Evolutionary conservation across 2,797 vertebrate genomes (phyloP).

Genomic region (Peromyscus melanophrys): DNA sequence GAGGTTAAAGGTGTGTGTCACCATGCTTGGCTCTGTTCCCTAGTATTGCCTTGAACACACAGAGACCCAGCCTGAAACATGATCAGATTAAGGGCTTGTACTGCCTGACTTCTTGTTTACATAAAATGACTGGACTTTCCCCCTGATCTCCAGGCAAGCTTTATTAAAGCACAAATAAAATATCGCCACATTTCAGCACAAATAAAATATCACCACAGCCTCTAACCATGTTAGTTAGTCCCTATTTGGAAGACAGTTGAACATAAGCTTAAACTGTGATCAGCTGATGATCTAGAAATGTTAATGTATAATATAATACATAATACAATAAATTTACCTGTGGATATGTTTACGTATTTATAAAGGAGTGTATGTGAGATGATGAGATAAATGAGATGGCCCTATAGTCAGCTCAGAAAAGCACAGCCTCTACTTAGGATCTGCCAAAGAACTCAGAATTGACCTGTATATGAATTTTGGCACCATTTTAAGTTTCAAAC

Average conservation of each 20-base stretch:
- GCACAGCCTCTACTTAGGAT: background rate
- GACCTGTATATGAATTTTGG: background rate
- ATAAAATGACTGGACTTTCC: too few relatives aligned
- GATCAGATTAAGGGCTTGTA: too few relatives aligned
- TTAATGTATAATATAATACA: background rate
- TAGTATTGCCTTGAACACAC: too few relatives aligned
- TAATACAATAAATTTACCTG: background rate
- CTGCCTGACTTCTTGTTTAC: too few relatives aligned
- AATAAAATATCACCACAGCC: too few relatives aligned
- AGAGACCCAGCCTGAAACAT: too few relatives aligned
- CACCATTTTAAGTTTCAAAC: conserved; percentile 9
- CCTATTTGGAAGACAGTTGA: background rate
- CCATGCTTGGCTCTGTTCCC: too few relatives aligned
- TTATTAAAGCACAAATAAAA: too few relatives aligned
- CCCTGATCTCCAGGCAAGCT: too few relatives aligned
- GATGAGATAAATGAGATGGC: background rate
- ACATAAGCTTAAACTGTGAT: background rate
- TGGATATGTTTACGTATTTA: background rate
- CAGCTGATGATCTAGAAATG: background rate
- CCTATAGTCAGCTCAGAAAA: background rate
- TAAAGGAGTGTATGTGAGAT: background rate
- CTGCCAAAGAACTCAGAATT: background rate
- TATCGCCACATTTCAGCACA: too few relatives aligned
- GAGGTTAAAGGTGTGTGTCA: too few relatives aligned
- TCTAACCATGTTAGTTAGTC: background rate